Evolutionary conservation across 2,797 vertebrate genomes (phyloP).

Genomic region (Mareca strepera): DNA sequence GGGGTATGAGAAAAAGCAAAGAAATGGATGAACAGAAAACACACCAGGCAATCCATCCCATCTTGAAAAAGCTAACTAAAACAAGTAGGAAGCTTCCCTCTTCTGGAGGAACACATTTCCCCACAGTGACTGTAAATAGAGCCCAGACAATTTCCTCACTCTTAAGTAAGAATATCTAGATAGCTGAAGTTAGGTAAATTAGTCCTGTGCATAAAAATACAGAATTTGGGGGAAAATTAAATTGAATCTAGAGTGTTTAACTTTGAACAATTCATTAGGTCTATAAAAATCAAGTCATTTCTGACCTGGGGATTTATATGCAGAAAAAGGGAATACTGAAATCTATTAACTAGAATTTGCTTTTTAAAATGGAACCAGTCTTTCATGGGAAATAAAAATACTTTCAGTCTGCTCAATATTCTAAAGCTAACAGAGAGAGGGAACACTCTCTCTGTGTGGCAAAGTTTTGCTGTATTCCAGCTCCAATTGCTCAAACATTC

Average conservation of each 20-base stretch:
- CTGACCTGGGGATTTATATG: background rate
- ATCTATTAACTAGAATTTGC: background rate
- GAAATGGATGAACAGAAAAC: background rate
- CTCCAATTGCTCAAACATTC: background rate
- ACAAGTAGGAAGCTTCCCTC: background rate
- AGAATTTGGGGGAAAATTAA: background rate
- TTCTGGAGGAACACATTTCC: background rate
- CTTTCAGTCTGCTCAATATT: background rate
- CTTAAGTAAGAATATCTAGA: background rate
- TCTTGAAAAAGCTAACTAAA: background rate
- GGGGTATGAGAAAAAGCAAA: background rate
- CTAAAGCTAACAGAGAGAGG: background rate
- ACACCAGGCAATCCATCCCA: background rate
- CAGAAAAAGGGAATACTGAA: background rate
- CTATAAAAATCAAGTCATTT: background rate
- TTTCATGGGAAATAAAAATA: background rate
- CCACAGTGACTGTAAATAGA: background rate
- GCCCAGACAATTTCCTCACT: background rate
- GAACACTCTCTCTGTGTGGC: background rate
- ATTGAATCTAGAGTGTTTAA: background rate
- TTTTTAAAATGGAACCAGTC: background rate
- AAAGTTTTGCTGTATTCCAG: background rate
- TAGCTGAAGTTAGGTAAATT: background rate
- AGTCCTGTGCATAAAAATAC: background rate
- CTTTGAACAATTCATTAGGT: background rate